Evolutionary conservation across 2,888 invertebrate species (phyloP), one percentile per base, ranked within the genome.

Genomic region (Heliothis peltigera): DNA sequence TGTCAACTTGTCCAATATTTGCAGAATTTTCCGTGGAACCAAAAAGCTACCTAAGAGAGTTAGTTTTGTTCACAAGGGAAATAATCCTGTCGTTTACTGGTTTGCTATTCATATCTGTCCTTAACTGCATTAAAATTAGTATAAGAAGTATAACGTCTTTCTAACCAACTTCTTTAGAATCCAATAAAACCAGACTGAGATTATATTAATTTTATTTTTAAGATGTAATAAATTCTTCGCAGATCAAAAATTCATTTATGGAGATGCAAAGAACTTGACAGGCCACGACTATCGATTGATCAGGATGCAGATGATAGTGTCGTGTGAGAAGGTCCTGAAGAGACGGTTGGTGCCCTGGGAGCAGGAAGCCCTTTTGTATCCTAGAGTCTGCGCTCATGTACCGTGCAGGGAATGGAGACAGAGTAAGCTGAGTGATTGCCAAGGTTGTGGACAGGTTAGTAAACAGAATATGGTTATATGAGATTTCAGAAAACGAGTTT

Each of bases 361-460:
- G 84, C 96, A 96, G 68, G 97, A 97, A 82, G 95, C 96, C 0
- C 85, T 97, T 22, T 89, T 97, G 21, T 97, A 97, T 80, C 97
- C 97, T 0, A 95, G 96, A 61, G 89, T 96, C 4, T 97, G 97
- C 75, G 87, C 87, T 0, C 89, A 95, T 7, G 81, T 89, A 0
- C 85, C 85, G 0, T 97, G 97, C 81, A 92, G 96, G 58, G 95
- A 96, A 70, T 95, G 95, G 89, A 88, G 91, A 46, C 93, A 91
- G 51, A 85, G 85, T 17, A 92, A 91, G 64, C 80, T 97, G 12
- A 85, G 73, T 10, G 95, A 95, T 54, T 97, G 97, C 71, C 82
- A 89, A 0, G 87, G 91, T 0, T 97, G 97, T 83, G 95, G 95
- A 1, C 96, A 96, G 92, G 96, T 96, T 2, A 3, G 57, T 44